phyloP scores from a whole-genome alignment of 2,797 vertebrate species.

The Gallinago solitaria region DNA sequence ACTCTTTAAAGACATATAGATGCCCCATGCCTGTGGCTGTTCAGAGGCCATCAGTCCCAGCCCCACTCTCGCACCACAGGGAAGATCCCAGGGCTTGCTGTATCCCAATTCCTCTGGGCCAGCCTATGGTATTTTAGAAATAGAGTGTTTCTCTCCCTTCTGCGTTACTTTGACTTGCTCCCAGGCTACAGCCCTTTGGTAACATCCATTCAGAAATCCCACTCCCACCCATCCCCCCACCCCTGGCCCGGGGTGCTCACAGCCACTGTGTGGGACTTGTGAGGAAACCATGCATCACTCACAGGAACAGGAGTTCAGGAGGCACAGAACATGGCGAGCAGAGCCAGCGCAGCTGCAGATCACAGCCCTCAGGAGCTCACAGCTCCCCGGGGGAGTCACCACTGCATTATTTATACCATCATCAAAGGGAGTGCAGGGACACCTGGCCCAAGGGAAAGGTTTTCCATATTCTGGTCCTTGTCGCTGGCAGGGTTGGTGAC shows the following conservation, averaged over 20 bases:
- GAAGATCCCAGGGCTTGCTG: not conserved
- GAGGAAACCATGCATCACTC: not conserved
- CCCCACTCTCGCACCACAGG: fast-evolving
- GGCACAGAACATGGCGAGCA: not conserved
- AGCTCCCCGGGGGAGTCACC: not conserved
- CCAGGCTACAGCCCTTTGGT: not conserved
- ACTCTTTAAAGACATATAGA: not conserved
- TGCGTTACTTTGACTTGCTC: not conserved
- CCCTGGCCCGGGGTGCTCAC: not conserved
- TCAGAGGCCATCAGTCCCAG: not conserved
- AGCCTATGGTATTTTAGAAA: not conserved
- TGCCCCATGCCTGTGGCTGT: not conserved
- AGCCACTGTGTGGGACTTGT: not conserved
- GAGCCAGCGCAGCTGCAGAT: not conserved
- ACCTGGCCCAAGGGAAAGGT: not conserved
- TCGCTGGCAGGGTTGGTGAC: not conserved
- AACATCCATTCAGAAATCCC: not conserved
- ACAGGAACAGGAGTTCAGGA: fast-evolving
- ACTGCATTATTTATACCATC: not conserved
- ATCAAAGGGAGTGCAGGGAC: fast-evolving
- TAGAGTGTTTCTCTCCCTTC: not conserved
- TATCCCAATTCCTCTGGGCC: not conserved
- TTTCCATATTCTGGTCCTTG: not conserved
- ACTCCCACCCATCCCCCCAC: not conserved
- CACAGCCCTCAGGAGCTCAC: not conserved